Conservation (phyloP, 2,113 vertebrate species). For the Ornithorhynchus anatinus region DNA sequence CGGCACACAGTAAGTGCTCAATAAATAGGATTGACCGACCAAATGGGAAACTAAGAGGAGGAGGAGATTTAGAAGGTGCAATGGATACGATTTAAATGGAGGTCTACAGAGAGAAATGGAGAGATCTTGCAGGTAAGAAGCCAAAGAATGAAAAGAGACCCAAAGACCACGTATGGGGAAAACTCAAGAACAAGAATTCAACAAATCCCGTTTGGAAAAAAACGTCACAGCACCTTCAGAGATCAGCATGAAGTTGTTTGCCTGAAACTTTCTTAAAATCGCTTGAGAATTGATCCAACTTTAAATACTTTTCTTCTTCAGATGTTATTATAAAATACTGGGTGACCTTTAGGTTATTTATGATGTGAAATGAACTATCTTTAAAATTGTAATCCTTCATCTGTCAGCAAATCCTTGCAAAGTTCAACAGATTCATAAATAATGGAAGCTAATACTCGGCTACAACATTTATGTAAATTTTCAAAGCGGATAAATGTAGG, state of each 20-base stretch:
- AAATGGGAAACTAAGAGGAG: too few relatives aligned
- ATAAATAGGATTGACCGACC: too few relatives aligned
- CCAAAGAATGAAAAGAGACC: too few relatives aligned
- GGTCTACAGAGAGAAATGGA: too few relatives aligned
- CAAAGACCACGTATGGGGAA: too few relatives aligned
- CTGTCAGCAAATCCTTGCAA: slow-evolving; percentile 70
- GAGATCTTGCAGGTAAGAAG: too few relatives aligned
- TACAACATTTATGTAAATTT: slow-evolving; percentile 67
- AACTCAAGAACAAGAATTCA: too few relatives aligned
- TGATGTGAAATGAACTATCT: slow-evolving; percentile 66
- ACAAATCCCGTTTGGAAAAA: neutral
- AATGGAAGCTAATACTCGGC: slow-evolving; percentile 72
- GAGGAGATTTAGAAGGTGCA: too few relatives aligned
- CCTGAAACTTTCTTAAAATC: slow-evolving; percentile 18
- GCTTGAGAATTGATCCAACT: slow-evolving; percentile 33
- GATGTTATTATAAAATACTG: slow-evolving; percentile 42
- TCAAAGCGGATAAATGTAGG: slow-evolving; percentile 43
- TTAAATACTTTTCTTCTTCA: slow-evolving; percentile 51
- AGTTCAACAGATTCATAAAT: slow-evolving; percentile 78
- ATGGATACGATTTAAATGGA: too few relatives aligned
- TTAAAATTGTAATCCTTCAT: slow-evolving; percentile 68
- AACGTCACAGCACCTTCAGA: neutral
- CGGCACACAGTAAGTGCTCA: too few relatives aligned
- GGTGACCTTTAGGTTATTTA: slow-evolving; percentile 74
- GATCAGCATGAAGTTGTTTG: neutral